Base-by-base conservation (phyloP, 2,888 invertebrate genomes). In the Biston betularia region DNA sequence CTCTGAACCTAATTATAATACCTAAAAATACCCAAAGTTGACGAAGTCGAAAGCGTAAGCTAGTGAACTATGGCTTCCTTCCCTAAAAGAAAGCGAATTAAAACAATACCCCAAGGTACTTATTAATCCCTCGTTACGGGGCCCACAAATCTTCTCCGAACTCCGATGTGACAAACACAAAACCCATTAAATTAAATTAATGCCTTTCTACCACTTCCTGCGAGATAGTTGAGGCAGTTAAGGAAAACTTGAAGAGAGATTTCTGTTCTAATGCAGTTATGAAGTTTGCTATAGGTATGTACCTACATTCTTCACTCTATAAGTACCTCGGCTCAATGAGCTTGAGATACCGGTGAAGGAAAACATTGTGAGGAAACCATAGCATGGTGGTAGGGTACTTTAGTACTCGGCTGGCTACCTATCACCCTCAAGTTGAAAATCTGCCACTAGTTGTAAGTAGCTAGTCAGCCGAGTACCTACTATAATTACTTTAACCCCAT, bases 141-240 rank as follows among this genome's bases (percentile, higher is more conserved):
- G 73, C 79, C 75, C 82, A 93, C 93, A 94, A 94, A 94, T 94
- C 94, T 92, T 79, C 35, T 12, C 76, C 78, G 78, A 85, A 82
- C 88, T 87, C 83, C 86, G 86, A 82, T 86, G 89, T 94, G 94
- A 94, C 94, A 94, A 90, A 93, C 91, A 89, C 93, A 94, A 90
- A 92, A 92, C 90, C 94, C 93, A 94, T 94, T 87, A 94, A 93
- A 93, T 90, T 92, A 93, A 93, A 94, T 93, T 92, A 94, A 94
- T 94, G 94, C 83, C 81, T 81, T 84, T 79, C 77, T 75, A 83
- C 84, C 87, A 84, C 86, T 84, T 85, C 84, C 84, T 82, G 70
- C 74, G 78, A 83, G 80, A 84, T 85, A 87, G 86, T 85, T 82
- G 78, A 69, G 82, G 82, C 87, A 84, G 87, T 91, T 89, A 87